Conservation (phyloP, 1,140 invertebrate genomes). For the Drosophila repleta region DNA sequence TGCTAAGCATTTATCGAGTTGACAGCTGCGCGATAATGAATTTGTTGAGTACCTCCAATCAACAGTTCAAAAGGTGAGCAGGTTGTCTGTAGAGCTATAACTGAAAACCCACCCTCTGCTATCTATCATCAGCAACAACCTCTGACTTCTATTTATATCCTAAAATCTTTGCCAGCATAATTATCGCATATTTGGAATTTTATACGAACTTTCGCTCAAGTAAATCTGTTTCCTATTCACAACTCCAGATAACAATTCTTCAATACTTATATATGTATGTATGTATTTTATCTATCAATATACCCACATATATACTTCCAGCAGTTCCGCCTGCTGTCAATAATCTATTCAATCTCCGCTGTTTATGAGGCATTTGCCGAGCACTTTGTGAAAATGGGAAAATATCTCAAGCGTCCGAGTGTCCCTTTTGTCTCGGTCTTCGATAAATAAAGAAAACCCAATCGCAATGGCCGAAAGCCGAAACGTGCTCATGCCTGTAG, state of each 20-base stretch:
- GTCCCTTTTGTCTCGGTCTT: conserved; percentile 25
- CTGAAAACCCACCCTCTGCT: too few relatives aligned
- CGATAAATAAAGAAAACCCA: conserved; percentile 27
- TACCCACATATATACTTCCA: conserved; percentile 1
- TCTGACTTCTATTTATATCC: too few relatives aligned
- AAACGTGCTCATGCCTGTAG: conserved; percentile 35
- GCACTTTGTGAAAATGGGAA: conserved; percentile 31
- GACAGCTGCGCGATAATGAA: too few relatives aligned
- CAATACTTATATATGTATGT: too few relatives aligned
- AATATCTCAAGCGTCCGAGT: conserved; percentile 7
- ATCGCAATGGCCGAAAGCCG: conserved; percentile 1
- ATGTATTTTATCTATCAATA: too few relatives aligned
- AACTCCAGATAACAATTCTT: conserved; percentile 1
- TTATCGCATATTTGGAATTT: too few relatives aligned
- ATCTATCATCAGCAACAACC: too few relatives aligned
- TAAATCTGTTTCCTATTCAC: not conserved
- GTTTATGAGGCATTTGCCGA: conserved; percentile 50
- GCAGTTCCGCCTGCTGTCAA: conserved; percentile 28
- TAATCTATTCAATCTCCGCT: conserved; percentile 46
- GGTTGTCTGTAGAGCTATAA: too few relatives aligned
- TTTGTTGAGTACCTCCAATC: too few relatives aligned
- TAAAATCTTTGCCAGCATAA: too few relatives aligned
- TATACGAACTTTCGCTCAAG: not conserved
- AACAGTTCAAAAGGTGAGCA: too few relatives aligned
- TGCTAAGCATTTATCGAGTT: too few relatives aligned